These are phyloP conservation scores for Amphipoea lucens DNA, from an alignment of 2,888 invertebrate species.

Conservation along the genomic window DNA sequence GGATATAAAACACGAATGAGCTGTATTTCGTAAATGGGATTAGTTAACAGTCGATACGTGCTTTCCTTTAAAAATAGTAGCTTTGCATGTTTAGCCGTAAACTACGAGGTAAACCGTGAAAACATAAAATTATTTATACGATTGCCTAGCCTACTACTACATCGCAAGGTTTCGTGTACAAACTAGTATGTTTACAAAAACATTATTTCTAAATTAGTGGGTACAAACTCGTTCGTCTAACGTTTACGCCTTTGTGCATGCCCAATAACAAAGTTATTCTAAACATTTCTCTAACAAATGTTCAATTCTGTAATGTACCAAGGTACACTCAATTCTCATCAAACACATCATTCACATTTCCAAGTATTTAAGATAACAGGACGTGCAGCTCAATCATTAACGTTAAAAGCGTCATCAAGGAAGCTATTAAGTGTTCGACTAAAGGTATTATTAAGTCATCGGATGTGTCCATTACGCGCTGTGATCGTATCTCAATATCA, in stretches of 20 bases:
- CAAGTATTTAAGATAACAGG: slow-evolving; percentile 32
- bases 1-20: slow-evolving; percentile 46
- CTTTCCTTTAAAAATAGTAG: slow-evolving; percentile 37
- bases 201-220: slow-evolving; percentile 19
- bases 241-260: not conserved
- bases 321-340: not conserved
- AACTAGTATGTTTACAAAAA: slow-evolving; percentile 31
- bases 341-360: slow-evolving; percentile 33
- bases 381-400: slow-evolving; percentile 25
- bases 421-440: slow-evolving; percentile 39
- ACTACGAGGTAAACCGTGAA: slow-evolving; percentile 21
- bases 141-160: slow-evolving; percentile 2
- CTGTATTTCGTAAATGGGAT: slow-evolving; percentile 49
- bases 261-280: not conserved
- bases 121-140: slow-evolving; percentile 18
- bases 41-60: slow-evolving; percentile 30
- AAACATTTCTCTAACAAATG: not conserved
- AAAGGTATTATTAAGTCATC: slow-evolving; percentile 49
- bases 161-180: slow-evolving; percentile 2
- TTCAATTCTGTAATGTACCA: not conserved
- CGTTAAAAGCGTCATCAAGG: slow-evolving; percentile 40
- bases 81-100: slow-evolving; percentile 46
- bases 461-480: slow-evolving; percentile 28
- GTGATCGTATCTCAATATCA: slow-evolving; percentile 46
- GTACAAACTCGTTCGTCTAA: slow-evolving; percentile 20